phyloP scores from a whole-genome alignment of 2,797 vertebrate species.

The Betta splendens region DNA sequence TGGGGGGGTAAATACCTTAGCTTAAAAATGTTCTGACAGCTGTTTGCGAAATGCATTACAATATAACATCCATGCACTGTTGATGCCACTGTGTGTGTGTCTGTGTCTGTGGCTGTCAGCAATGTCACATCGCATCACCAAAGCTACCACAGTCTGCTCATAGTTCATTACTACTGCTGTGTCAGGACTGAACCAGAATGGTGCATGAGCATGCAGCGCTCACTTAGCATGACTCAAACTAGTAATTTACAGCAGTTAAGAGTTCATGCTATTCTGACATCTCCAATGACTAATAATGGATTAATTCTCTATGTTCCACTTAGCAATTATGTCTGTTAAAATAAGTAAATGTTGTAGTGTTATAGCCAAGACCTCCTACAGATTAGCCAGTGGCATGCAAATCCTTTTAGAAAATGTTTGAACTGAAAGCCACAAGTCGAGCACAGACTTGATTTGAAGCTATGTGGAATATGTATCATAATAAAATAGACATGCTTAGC shows the following conservation, averaged over 20 bases:
- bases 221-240: conserved; percentile 48
- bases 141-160: conserved; percentile 25
- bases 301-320: conserved; percentile 76
- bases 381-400: conserved; percentile 69
- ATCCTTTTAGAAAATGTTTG: conserved; percentile 66
- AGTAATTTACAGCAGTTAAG: conserved; percentile 49
- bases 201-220: conserved; percentile 40
- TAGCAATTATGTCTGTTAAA: conserved; percentile 76
- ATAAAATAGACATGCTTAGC: conserved; percentile 34
- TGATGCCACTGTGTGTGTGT: conserved; percentile 13
- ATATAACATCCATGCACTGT: conserved; percentile 39
- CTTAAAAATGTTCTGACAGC: conserved; percentile 76
- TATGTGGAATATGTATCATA: conserved; percentile 25
- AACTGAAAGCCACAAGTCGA: conserved; percentile 59
- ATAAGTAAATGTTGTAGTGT: conserved; percentile 62
- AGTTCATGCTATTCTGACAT: conserved; percentile 61
- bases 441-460: conserved; percentile 47
- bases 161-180: conserved; percentile 39
- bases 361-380: conserved; percentile 59
- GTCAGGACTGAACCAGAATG: conserved; percentile 37
- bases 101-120: conserved; percentile 42
- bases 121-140: conserved; percentile 38
- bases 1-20: conserved; percentile 80
- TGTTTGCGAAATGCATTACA: conserved; percentile 51
- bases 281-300: conserved; percentile 72